phyloP scores from a whole-genome alignment of 2,888 invertebrate genomes.

The Zonitis immaculata region DNA sequence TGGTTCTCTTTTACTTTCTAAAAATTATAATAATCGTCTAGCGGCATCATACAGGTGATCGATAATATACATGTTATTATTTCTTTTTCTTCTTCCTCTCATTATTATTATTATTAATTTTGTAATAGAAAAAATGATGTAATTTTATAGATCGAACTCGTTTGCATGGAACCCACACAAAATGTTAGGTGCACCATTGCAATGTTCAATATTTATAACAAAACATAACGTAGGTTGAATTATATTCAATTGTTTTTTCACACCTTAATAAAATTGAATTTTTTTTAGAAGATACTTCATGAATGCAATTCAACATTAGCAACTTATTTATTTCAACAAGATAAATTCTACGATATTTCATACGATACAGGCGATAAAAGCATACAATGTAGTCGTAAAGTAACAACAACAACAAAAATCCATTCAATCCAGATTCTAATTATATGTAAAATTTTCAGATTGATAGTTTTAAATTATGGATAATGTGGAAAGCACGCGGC shows the following conservation, averaged over 20 bases:
- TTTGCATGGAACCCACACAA: slow-evolving; percentile 86
- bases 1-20: slow-evolving; percentile 21
- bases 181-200: slow-evolving; percentile 74
- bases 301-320: slow-evolving; percentile 68
- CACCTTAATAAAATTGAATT: slow-evolving; percentile 10
- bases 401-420: slow-evolving; percentile 35
- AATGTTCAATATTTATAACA: slow-evolving; percentile 68
- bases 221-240: slow-evolving; percentile 48
- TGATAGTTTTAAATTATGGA: slow-evolving; percentile 89
- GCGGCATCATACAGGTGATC: slow-evolving; percentile 25
- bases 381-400: slow-evolving; percentile 88
- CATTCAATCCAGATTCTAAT: too few species aligned
- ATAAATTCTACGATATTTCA: slow-evolving; percentile 75
- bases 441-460: slow-evolving; percentile 50
- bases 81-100: too few species aligned
- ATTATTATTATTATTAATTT: slow-evolving; percentile 35
- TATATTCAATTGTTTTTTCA: slow-evolving; percentile 14
- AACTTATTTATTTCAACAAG: slow-evolving; percentile 75
- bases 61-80: slow-evolving; percentile 9
- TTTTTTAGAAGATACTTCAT: slow-evolving; percentile 53
- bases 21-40: slow-evolving; percentile 16
- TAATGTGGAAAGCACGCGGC: slow-evolving; percentile 84
- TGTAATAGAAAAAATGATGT: slow-evolving; percentile 1
- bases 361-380: slow-evolving; percentile 85
- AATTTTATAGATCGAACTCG: slow-evolving; percentile 60